phyloP scores from a whole-genome alignment of 2,888 invertebrate genomes.

The Lithosia quadra region DNA sequence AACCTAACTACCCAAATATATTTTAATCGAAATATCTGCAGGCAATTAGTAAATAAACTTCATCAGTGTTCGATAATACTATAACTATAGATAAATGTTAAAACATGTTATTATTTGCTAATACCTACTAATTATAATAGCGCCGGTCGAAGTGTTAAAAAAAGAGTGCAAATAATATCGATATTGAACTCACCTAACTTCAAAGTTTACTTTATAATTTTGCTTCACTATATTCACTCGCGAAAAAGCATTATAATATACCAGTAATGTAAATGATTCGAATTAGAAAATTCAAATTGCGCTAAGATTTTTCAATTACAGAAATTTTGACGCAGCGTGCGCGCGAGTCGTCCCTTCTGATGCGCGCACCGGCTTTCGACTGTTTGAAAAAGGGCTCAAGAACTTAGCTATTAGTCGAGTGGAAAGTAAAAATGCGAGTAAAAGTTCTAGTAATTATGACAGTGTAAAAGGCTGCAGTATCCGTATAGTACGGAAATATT shows the following conservation, averaged over 20 bases:
- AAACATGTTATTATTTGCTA: not conserved
- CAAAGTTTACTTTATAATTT: not conserved
- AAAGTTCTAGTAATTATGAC: conserved; percentile 66
- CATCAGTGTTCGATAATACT: too few relatives aligned
- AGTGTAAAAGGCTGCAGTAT: conserved; percentile 31
- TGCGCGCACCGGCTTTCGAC: conserved; percentile 63
- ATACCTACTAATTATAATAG: not conserved
- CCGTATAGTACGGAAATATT: conserved; percentile 10
- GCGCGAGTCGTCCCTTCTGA: conserved; percentile 49
- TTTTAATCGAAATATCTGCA: too few relatives aligned
- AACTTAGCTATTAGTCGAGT: conserved; percentile 54
- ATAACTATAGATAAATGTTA: too few relatives aligned
- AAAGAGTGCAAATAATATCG: not conserved
- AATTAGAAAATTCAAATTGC: not conserved
- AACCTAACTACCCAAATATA: too few relatives aligned
- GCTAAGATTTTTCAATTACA: conserved; percentile 25
- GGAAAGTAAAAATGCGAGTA: conserved; percentile 77
- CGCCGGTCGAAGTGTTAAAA: too few relatives aligned
- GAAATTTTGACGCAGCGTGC: conserved; percentile 46
- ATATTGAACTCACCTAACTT: not conserved
- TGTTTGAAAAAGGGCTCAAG: conserved; percentile 75
- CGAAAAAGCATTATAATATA: not conserved
- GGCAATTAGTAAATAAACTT: too few relatives aligned
- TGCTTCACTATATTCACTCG: conserved; percentile 10
- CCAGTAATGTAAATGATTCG: not conserved